A percentile compares a stretch with the other conserved stretches of the same genome.
phyloP scores from a whole-genome alignment of 2,888 invertebrate genomes.

The Metellina segmentata region DNA sequence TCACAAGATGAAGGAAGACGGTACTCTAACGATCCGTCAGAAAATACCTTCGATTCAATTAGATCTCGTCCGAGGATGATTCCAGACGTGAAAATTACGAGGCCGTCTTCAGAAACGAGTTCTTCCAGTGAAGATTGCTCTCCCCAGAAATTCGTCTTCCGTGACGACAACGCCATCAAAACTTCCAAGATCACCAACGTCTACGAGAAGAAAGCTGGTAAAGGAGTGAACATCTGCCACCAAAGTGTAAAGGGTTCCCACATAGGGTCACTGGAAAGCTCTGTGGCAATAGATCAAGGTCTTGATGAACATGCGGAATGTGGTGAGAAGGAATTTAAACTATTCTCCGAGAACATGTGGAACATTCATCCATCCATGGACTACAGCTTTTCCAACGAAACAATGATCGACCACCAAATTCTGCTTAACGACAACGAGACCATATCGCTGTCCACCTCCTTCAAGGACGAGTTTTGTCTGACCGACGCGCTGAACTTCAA shows the following conservation, averaged over 20 bases:
- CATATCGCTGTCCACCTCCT: constrained; percentile 32
- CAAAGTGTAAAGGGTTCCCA: not conserved
- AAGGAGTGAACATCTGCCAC: not conserved
- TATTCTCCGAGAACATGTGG: constrained; percentile 41
- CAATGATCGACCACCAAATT: constrained; percentile 48
- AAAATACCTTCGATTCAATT: not conserved
- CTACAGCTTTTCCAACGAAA: constrained; percentile 49
- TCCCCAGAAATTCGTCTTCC: not conserved
- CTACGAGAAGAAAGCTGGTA: not conserved
- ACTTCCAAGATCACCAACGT: constrained; percentile 63
- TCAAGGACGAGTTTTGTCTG: constrained; percentile 52
- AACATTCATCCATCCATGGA: not conserved
- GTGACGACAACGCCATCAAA: constrained; percentile 30
- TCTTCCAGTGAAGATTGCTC: constrained; percentile 7
- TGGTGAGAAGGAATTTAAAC: not conserved
- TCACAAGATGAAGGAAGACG: constrained; percentile 70
- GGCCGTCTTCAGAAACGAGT: constrained; percentile 21
- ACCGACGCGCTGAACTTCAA: constrained; percentile 2
- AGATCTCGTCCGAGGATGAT: not conserved
- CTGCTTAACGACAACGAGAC: constrained; percentile 10
- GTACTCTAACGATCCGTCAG: not conserved
- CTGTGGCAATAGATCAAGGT: not conserved
- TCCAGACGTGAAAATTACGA: constrained; percentile 58
- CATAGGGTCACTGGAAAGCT: not conserved
- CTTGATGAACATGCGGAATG: not conserved